Conservation (phyloP, 2,888 invertebrate species). For the Lasioglossum morio region DNA sequence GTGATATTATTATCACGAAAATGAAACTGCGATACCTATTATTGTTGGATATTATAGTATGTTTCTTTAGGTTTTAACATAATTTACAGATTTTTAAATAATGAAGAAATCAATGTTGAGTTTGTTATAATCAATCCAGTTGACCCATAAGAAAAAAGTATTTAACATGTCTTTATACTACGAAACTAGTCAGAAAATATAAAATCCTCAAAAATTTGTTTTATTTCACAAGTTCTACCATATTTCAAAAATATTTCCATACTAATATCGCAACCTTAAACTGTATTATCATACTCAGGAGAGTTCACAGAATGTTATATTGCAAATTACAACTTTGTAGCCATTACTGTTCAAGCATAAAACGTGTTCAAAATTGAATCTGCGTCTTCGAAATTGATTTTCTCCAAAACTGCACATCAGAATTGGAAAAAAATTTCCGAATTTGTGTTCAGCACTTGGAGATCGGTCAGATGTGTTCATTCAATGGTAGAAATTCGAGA, state of each 20-base stretch:
- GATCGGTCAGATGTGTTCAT: background rate
- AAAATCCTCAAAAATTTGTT: background rate
- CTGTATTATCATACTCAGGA: background rate
- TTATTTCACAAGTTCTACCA: background rate
- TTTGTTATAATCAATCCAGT: background rate
- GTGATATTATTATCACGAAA: too few species aligned
- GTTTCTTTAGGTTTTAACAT: background rate
- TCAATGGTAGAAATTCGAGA: background rate
- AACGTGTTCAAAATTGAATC: background rate
- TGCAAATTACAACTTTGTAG: background rate
- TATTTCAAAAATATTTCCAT: background rate
- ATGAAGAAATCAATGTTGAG: too few species aligned
- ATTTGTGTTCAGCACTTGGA: background rate
- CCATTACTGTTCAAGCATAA: background rate
- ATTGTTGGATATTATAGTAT: background rate
- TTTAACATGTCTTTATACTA: background rate
- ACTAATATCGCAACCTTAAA: background rate
- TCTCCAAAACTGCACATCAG: background rate
- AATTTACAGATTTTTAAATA: background rate
- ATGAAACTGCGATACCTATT: background rate
- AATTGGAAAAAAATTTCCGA: background rate
- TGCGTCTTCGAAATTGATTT: background rate
- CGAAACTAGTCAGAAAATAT: background rate
- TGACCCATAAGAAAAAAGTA: background rate
- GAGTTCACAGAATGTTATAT: background rate